A percentile compares a stretch with the other conserved stretches of the same genome.
These are phyloP conservation scores for Netelia melanura DNA, from an alignment of 2,888 invertebrate genomes.

Conservation along the genomic window DNA sequence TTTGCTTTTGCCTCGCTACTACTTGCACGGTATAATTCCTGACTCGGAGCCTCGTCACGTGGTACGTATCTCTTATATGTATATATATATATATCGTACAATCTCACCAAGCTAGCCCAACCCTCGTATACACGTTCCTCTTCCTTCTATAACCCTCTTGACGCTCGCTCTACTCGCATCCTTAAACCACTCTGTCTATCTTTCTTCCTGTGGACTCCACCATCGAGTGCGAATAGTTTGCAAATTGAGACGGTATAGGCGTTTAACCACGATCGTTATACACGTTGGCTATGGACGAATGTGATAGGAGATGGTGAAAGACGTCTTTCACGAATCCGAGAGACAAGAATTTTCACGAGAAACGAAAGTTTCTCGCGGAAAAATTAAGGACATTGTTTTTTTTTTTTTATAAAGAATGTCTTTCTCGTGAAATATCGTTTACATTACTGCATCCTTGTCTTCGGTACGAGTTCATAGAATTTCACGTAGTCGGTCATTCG, in stretches of 20 bases:
- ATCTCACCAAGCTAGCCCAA: constrained; percentile 10
- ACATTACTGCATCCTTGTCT: background rate
- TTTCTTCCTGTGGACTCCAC: constrained; percentile 30
- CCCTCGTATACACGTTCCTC: constrained; percentile 29
- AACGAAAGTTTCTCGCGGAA: too few species aligned
- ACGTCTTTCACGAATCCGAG: background rate
- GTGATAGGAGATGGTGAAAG: too few species aligned
- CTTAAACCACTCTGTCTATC: background rate
- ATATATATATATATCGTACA: constrained; percentile 4
- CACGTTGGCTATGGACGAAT: background rate
- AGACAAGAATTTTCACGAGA: background rate
- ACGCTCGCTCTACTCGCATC: constrained; percentile 7
- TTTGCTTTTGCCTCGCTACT: background rate
- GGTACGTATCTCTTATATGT: background rate
- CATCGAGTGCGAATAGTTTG: constrained; percentile 71
- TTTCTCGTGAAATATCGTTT: too few species aligned
- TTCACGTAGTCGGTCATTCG: constrained; percentile 23
- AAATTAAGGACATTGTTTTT: too few species aligned
- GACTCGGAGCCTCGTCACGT: constrained; percentile 46
- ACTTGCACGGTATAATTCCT: constrained; percentile 49
- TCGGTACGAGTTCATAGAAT: background rate
- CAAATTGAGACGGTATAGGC: constrained; percentile 72
- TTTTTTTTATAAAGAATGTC: too few species aligned
- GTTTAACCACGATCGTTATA: constrained; percentile 35
- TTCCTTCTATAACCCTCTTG: constrained; percentile 6